A percentile compares a stretch with the other conserved stretches of the same genome.
Evolutionary conservation across 2,113 vertebrate species (phyloP).

Genomic region (Chloebia gouldiae): DNA sequence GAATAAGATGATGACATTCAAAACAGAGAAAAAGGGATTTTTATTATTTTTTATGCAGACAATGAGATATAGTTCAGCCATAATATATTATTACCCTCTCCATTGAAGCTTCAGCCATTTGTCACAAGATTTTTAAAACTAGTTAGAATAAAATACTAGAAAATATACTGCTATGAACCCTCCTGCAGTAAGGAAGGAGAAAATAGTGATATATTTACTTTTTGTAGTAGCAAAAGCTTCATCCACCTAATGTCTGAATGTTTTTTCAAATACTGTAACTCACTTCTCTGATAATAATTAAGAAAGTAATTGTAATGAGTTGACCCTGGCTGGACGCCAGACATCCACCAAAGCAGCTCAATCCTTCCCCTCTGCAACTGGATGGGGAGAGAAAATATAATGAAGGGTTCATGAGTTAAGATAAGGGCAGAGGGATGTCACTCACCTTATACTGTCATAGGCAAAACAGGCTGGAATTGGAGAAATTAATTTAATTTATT

Average conservation of each 20-base stretch:
- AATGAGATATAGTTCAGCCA: not conserved
- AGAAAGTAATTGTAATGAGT: not conserved
- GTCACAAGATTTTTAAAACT: conserved; percentile 8
- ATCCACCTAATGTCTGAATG: not conserved
- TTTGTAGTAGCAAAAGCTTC: not conserved
- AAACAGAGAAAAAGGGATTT: not conserved
- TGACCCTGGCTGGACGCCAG: not conserved
- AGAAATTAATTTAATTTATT: not conserved
- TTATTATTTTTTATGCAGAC: conserved; percentile 16
- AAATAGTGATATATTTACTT: not conserved
- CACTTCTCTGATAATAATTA: not conserved
- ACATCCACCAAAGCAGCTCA: not conserved
- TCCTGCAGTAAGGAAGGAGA: not conserved
- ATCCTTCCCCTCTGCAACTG: not conserved
- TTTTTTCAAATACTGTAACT: not conserved
- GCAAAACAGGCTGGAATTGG: not conserved
- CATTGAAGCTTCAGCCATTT: not conserved
- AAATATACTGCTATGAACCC: not conserved
- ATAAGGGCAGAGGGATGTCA: not conserved
- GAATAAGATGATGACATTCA: not conserved
- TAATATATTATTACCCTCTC: conserved; percentile 17
- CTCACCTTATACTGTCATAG: not conserved
- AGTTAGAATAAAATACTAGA: not conserved
- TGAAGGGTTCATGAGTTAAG: not conserved
- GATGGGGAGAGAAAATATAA: not conserved